Evolutionary conservation across 2,888 invertebrate genomes (phyloP).

Genomic region (Augochlorella aurata): DNA sequence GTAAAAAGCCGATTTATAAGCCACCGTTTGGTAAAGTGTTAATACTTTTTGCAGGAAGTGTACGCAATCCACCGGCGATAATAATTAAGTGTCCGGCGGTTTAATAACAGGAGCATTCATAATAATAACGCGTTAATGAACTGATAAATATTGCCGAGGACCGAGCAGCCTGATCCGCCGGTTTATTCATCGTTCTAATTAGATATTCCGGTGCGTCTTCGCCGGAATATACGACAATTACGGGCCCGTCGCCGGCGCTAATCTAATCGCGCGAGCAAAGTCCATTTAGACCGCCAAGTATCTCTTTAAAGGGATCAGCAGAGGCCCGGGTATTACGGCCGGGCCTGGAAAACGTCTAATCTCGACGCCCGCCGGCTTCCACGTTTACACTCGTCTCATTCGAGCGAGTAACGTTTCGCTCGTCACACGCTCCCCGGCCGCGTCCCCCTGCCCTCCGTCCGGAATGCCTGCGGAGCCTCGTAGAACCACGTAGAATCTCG

Average conservation of each 20-base stretch:
- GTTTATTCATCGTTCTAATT: slow-evolving; percentile 52
- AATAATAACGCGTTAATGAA: slow-evolving; percentile 8
- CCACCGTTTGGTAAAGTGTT: too few relatives aligned
- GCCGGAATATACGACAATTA: slow-evolving; percentile 44
- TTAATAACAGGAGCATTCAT: neutral
- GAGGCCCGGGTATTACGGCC: slow-evolving; percentile 44
- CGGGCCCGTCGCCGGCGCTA: slow-evolving; percentile 33
- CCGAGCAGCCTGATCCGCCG: neutral
- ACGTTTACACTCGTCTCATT: slow-evolving; percentile 30
- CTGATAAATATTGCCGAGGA: neutral
- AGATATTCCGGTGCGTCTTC: slow-evolving; percentile 37
- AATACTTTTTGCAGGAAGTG: too few relatives aligned
- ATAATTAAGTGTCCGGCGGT: neutral
- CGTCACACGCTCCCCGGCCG: neutral
- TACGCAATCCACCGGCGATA: neutral
- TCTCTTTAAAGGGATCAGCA: slow-evolving; percentile 54
- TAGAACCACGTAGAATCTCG: slow-evolving; percentile 16
- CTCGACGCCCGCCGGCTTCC: slow-evolving; percentile 56
- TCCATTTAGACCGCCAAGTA: slow-evolving; percentile 53
- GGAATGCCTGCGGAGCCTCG: slow-evolving; percentile 1
- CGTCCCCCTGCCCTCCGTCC: neutral
- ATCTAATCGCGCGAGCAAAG: slow-evolving; percentile 51
- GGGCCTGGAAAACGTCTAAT: slow-evolving; percentile 58
- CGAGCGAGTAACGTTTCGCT: slow-evolving; percentile 15
- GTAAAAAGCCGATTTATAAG: too few relatives aligned